These are phyloP conservation scores for Tipula vernalis DNA, from an alignment of 2,888 invertebrate species.

Conservation along the genomic window DNA sequence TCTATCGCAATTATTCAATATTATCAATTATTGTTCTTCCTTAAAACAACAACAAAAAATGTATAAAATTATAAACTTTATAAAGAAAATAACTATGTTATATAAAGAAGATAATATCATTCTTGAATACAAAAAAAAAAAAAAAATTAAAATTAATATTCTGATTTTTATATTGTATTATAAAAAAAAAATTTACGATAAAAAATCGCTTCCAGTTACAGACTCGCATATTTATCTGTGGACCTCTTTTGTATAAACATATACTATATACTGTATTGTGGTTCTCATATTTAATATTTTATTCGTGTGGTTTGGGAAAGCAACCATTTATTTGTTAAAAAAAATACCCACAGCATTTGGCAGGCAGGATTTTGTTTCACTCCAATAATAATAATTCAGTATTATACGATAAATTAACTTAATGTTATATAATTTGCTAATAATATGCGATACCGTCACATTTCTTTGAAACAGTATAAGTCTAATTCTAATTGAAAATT, in stretches of 20 bases:
- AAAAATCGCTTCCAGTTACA: slow-evolving; percentile 4
- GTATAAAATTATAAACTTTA: not conserved
- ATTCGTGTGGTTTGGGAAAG: not conserved
- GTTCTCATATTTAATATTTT: not conserved
- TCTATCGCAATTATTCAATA: not conserved
- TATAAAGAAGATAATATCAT: not conserved
- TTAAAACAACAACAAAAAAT: not conserved
- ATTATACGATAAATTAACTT: not conserved
- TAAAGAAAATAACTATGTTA: not conserved
- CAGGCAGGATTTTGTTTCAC: not conserved
- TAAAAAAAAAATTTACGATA: not conserved
- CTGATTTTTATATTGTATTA: not conserved
- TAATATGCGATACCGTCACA: not conserved
- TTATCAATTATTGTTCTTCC: not conserved
- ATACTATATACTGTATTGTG: not conserved
- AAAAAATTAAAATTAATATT: not conserved
- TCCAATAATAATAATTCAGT: not conserved
- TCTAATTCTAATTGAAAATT: not conserved
- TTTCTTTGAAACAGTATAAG: not conserved
- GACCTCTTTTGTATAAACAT: not conserved
- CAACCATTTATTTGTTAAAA: not conserved
- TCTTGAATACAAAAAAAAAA: not conserved
- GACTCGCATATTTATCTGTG: slow-evolving; percentile 4
- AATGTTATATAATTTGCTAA: not conserved
- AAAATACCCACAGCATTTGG: not conserved